Percentiles rank a stretch among this genome's conserved stretches.
Conservation (phyloP, 2,888 invertebrate genomes). For the Cryptosula pallasiana region DNA sequence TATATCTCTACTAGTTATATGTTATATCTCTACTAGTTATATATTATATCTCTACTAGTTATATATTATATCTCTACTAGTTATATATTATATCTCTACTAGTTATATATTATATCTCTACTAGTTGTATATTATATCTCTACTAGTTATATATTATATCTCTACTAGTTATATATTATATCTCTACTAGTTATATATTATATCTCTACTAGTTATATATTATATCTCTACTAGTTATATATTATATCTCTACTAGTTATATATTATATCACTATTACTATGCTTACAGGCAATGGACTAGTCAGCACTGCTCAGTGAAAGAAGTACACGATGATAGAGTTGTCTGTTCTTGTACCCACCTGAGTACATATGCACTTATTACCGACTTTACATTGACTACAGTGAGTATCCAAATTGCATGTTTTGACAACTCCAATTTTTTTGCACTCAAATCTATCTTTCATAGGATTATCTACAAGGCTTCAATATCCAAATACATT, state of each 20-base stretch:
- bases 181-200: neutral
- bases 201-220: neutral
- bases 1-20: neutral
- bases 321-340: slow-evolving; percentile 42
- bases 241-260: neutral
- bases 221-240: neutral
- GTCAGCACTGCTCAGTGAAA: slow-evolving; percentile 76
- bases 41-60: neutral
- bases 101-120: neutral
- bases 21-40: neutral
- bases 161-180: neutral
- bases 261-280: neutral
- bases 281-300: slow-evolving; percentile 70
- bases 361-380: slow-evolving; percentile 80
- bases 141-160: neutral
- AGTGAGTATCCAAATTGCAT: slow-evolving; percentile 55
- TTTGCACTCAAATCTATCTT: neutral
- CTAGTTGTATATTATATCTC: neutral
- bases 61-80: neutral
- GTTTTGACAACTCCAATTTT: too few relatives aligned
- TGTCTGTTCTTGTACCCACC: slow-evolving; percentile 85
- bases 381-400: slow-evolving; percentile 85
- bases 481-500: too few relatives aligned
- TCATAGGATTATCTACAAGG: too few relatives aligned
- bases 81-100: neutral